Evolutionary conservation across 1,140 invertebrate genomes (phyloP), one percentile per base, ranked within the genome.

Genomic region (Sycobia sp.): DNA sequence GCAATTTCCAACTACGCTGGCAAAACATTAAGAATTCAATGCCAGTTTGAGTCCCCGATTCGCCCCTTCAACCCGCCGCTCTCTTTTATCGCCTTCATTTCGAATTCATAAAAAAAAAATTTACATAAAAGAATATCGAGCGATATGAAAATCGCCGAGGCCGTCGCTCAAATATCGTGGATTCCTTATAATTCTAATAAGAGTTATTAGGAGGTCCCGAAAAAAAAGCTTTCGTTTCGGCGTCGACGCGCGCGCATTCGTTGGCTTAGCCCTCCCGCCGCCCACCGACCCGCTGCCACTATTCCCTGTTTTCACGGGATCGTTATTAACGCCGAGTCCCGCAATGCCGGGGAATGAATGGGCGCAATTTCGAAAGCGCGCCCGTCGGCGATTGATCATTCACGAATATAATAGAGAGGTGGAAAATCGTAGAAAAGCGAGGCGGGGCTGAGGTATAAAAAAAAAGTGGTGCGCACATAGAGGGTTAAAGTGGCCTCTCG

Each of bases 61-160:
- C 32, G 1, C 44, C 13, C 14, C 16, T 34, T 46, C 18, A 11
- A 32, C 32, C 47, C 43, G 38, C 34, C 16, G 11, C 18, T 14
- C 11, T 16, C 25, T 29, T n/a, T n/a, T n/a, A n/a, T n/a, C 25
- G 10, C 9, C 25, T 7, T 22, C 13, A 3, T 22, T 27, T 34
- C 23, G 39, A 61, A 41, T 60, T 29, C 49, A 61, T 44, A 4
- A 7, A 61, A 44, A 61, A 53, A 36, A 25, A 61, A 53, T 61
- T 44, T 55, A 47, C 60, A 55, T 62, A 62, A 62, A 62, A 55
- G 50, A 62, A 62, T 62, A 54, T 55, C 51, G 41, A 47, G 43
- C 22, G 32, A 47, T 54, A 62, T 62, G 54, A 55, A 55, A 55
- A 54, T 54, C 11, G 29, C 29, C 41, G 23, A 27, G 34, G 38